Evolutionary conservation across 2,113 vertebrate genomes (phyloP).

Genomic region (Phoenicopterus ruber): DNA sequence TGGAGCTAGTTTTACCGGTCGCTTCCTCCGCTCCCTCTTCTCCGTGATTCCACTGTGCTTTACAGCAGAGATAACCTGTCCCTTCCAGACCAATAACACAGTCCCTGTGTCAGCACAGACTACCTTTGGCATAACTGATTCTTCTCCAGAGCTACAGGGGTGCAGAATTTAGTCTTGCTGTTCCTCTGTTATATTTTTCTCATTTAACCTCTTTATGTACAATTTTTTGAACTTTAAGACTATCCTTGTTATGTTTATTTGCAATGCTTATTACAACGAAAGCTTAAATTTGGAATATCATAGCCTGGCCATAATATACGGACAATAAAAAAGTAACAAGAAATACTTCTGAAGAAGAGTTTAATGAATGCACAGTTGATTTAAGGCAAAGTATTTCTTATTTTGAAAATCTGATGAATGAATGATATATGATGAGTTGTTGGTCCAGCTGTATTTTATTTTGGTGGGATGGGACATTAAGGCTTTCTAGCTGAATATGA

Average conservation of each 20-base stretch:
- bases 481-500: not conserved
- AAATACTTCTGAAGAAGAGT: not conserved
- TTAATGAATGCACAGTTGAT: not conserved
- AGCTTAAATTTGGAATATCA: not conserved
- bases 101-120: not conserved
- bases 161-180: not conserved
- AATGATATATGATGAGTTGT: not conserved
- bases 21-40: not conserved
- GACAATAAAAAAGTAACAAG: not conserved
- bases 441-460: not conserved
- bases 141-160: fast-evolving
- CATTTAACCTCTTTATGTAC: not conserved
- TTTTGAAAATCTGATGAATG: not conserved
- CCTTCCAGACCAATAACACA: not conserved
- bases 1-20: not conserved
- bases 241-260: not conserved
- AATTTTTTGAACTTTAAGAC: not conserved
- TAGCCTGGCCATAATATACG: not conserved
- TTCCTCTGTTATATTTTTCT: not conserved
- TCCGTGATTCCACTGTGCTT: not conserved
- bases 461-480: not conserved
- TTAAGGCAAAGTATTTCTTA: not conserved
- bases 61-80: not conserved
- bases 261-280: not conserved
- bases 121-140: not conserved